Evolutionary conservation across 1,140 invertebrate genomes (phyloP).

Genomic region (Drosophila azteca): DNA sequence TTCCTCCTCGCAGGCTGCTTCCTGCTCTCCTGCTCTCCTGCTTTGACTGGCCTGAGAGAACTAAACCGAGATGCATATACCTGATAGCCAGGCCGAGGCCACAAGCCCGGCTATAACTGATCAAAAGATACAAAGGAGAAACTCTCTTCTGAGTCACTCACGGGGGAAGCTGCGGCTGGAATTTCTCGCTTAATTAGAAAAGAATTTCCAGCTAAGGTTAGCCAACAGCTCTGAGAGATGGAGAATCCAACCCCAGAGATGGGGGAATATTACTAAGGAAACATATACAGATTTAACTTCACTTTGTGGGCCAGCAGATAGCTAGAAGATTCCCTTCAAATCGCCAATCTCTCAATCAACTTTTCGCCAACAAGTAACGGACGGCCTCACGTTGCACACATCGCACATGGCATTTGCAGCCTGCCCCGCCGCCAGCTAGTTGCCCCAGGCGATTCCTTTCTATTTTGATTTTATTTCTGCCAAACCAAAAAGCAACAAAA

Average conservation of each 20-base stretch:
- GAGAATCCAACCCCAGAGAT: neutral
- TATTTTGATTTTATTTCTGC: constrained; percentile 37
- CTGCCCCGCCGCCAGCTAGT: constrained; percentile 7
- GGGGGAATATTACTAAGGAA: constrained; percentile 7
- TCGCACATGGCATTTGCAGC: constrained; percentile 30
- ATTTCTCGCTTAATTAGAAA: constrained; percentile 44
- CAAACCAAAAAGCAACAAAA: neutral
- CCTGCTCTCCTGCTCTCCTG: constrained; percentile 13
- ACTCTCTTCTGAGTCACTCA: constrained; percentile 34
- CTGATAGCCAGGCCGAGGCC: constrained; percentile 1
- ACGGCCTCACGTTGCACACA: constrained; percentile 23
- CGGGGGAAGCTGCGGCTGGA: constrained; percentile 26
- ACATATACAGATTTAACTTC: neutral
- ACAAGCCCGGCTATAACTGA: no score
- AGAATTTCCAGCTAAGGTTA: constrained; percentile 34
- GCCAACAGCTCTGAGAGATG: constrained; percentile 3
- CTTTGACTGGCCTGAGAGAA: constrained; percentile 16
- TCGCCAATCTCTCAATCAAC: constrained; percentile 24
- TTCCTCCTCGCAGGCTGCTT: constrained; percentile 25
- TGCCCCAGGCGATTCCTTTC: constrained; percentile 17
- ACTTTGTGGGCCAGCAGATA: neutral
- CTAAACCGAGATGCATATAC: constrained; percentile 25
- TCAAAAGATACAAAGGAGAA: constrained; percentile 8
- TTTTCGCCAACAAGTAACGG: constrained; percentile 28
- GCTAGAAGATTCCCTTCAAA: neutral